These are phyloP conservation scores for Drosophila monieri DNA, from an alignment of 2,888 invertebrate species.

Conservation along the genomic window DNA sequence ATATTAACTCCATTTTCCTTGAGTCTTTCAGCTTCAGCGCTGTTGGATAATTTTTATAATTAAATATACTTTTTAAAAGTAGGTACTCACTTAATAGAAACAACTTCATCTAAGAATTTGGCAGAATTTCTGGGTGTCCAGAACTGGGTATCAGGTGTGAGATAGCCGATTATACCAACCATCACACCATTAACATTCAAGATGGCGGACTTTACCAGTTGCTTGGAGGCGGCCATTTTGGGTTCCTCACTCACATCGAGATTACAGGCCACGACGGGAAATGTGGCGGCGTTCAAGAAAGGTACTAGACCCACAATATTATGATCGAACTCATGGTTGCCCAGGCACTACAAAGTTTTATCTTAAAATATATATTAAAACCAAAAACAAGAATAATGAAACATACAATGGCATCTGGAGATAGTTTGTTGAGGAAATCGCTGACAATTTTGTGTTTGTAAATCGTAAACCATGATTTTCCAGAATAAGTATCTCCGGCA, in stretches of 20 bases:
- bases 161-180: conserved; percentile 93
- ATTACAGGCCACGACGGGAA: conserved; percentile 91
- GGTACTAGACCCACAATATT: conserved; percentile 90
- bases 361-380: background rate
- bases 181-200: conserved; percentile 87
- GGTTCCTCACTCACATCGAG: conserved; percentile 89
- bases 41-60: conserved; percentile 24
- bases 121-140: conserved; percentile 85
- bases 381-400: rapidly evolving
- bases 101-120: conserved; percentile 88
- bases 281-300: conserved; percentile 88
- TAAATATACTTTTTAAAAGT: background rate
- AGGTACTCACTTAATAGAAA: conserved; percentile 85
- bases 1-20: conserved; percentile 89
- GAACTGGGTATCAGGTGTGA: conserved; percentile 90
- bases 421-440: conserved; percentile 91
- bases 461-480: conserved; percentile 93
- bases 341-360: conserved; percentile 87
- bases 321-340: conserved; percentile 97
- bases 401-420: conserved; percentile 94
- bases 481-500: conserved; percentile 96
- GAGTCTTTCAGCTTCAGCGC: conserved; percentile 87
- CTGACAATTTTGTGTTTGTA: conserved; percentile 92
- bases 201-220: conserved; percentile 86
- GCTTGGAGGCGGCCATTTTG: conserved; percentile 85